phyloP scores from a whole-genome alignment of 2,113 vertebrate genomes.

The Dunckerocampus dactyliophorus region DNA sequence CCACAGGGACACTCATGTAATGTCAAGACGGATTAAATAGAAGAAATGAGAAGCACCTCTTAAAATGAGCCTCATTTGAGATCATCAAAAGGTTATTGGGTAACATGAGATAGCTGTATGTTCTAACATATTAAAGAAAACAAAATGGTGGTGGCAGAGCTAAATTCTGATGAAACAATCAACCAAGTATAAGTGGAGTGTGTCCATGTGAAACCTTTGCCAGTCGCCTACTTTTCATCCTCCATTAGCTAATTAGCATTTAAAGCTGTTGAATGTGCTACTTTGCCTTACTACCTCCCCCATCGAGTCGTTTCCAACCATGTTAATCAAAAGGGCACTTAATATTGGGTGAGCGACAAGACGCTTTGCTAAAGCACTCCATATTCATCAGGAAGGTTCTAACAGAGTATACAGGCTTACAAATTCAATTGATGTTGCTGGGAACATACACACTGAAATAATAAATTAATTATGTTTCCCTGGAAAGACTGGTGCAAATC shows the following conservation, averaged over 20 bases:
- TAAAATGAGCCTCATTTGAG: slow-evolving; percentile 16
- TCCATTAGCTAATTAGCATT: slow-evolving; percentile 73
- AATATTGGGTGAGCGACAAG: slow-evolving; percentile 56
- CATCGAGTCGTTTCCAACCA: slow-evolving; percentile 67
- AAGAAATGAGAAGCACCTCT: neutral
- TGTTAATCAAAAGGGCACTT: slow-evolving; percentile 70
- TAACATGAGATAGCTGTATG: slow-evolving; percentile 54
- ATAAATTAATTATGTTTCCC: slow-evolving; percentile 22
- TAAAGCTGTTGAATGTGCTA: slow-evolving; percentile 67
- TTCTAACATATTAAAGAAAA: slow-evolving; percentile 34
- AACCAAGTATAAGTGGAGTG: slow-evolving; percentile 30
- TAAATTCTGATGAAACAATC: slow-evolving; percentile 38
- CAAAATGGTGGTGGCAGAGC: slow-evolving; percentile 54
- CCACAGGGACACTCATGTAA: neutral
- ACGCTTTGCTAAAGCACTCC: slow-evolving; percentile 43
- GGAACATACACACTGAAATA: slow-evolving; percentile 26
- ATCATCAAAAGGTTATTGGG: slow-evolving; percentile 14
- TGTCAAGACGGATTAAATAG: neutral
- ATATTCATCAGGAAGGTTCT: slow-evolving; percentile 56
- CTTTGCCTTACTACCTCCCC: slow-evolving; percentile 49
- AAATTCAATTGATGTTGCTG: slow-evolving; percentile 38
- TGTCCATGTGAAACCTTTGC: slow-evolving; percentile 50
- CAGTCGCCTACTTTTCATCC: slow-evolving; percentile 62
- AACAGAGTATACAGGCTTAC: slow-evolving; percentile 36
- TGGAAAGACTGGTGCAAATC: slow-evolving; percentile 18